These are phyloP conservation scores for Bucco capensis DNA, from an alignment of 2,113 vertebrate genomes.

Conservation along the genomic window DNA sequence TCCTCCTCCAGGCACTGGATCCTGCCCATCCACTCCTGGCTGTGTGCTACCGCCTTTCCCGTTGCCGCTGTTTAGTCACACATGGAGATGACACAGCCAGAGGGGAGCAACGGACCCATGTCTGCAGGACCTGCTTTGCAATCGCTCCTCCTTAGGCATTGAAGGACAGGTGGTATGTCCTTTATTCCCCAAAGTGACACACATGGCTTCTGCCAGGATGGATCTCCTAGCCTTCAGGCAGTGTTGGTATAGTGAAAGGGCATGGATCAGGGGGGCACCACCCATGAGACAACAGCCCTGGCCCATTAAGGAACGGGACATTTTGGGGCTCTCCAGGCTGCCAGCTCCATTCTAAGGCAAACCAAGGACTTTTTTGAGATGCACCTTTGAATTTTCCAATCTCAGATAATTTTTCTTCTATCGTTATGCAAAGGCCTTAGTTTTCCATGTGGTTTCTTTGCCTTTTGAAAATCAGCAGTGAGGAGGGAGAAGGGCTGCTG, in stretches of 20 bases:
- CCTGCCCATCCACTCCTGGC: not conserved
- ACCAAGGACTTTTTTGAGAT: not conserved
- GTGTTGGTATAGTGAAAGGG: not conserved
- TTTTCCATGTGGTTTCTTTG: not conserved
- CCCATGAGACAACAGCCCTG: not conserved
- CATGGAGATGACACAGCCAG: not conserved
- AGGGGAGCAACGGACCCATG: fast-evolving
- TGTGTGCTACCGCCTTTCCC: not conserved
- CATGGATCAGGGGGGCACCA: not conserved
- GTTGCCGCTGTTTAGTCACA: not conserved
- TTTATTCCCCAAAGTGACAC: not conserved
- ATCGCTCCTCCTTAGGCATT: not conserved
- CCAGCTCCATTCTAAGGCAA: not conserved
- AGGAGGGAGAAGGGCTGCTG: not conserved
- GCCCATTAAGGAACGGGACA: fast-evolving
- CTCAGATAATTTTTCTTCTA: not conserved
- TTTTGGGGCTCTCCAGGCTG: not conserved
- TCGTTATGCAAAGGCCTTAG: not conserved
- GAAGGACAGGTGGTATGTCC: fast-evolving
- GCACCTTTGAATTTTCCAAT: not conserved
- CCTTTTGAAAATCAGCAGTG: not conserved
- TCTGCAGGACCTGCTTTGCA: not conserved
- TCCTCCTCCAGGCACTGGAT: not conserved
- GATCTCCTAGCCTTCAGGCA: not conserved
- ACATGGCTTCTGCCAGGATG: not conserved